phyloP scores from a whole-genome alignment of 2,797 vertebrate species.

The Champsocephalus gunnari region DNA sequence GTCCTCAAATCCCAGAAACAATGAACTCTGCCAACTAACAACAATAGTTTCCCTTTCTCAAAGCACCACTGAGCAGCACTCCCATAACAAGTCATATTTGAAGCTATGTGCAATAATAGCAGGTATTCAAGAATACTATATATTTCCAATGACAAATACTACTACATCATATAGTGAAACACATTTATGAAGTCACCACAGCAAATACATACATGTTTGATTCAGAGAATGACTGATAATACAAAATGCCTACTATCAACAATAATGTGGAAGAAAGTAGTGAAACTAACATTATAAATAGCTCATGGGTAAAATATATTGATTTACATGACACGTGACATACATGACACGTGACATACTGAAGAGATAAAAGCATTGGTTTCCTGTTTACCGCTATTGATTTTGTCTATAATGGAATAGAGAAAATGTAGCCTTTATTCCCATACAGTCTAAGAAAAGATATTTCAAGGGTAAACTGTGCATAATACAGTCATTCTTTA shows the following conservation, averaged over 20 bases:
- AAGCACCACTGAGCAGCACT: background rate
- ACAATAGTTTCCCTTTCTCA: background rate
- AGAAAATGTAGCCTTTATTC: conserved; percentile 25
- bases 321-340: conserved; percentile 39
- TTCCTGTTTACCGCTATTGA: conserved; percentile 12
- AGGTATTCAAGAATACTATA: background rate
- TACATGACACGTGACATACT: conserved; percentile 12
- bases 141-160: background rate
- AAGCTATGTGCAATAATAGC: background rate
- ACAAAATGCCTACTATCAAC: background rate
- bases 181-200: conserved; percentile 7
- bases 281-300: conserved; percentile 32
- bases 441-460: background rate
- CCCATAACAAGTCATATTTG: too few relatives aligned
- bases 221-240: background rate
- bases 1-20: background rate
- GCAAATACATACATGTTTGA: background rate
- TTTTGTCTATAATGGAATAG: background rate
- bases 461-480: conserved; percentile 4
- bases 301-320: conserved; percentile 28
- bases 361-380: conserved; percentile 21
- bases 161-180: background rate
- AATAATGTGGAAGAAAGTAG: background rate
- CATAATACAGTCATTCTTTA: background rate
- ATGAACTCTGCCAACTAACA: too few relatives aligned